Conservation (phyloP, 2,888 invertebrate species). For the Aporophyla nigra region DNA sequence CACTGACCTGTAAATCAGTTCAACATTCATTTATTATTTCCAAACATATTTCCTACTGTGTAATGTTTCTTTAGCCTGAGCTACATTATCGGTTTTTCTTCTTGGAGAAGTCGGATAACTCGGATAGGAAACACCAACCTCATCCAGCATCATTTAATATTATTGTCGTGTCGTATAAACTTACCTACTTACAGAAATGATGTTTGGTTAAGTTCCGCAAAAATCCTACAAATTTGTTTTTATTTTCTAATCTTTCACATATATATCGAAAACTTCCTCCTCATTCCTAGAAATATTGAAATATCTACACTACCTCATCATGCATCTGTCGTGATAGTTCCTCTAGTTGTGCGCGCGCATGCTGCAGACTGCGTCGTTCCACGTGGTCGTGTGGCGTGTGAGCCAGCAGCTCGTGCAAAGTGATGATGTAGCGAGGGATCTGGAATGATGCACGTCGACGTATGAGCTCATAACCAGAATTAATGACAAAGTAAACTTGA, state of each 20-base stretch:
- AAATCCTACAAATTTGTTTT: no score
- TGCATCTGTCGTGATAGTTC: slow-evolving; percentile 97
- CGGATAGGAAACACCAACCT: background rate
- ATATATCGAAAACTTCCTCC: no score
- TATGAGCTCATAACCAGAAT: background rate
- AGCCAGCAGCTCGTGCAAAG: slow-evolving; percentile 96
- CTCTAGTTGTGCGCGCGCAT: slow-evolving; percentile 96
- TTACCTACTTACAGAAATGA: no score
- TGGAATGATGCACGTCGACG: slow-evolving; percentile 76
- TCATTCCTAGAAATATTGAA: no score
- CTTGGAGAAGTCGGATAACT: background rate
- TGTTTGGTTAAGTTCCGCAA: no score
- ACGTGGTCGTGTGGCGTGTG: slow-evolving; percentile 98
- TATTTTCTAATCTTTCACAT: no score
- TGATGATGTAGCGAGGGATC: slow-evolving; percentile 98
- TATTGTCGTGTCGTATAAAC: no score
- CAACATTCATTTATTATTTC: background rate
- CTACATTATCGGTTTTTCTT: background rate
- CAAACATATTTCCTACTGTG: background rate
- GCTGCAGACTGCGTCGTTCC: slow-evolving; percentile 96
- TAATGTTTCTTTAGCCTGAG: background rate
- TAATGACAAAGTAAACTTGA: background rate
- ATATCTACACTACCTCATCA: slow-evolving; percentile 93
- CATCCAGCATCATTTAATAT: no score
- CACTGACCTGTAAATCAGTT: slow-evolving; percentile 92